Evolutionary conservation across 2,888 invertebrate species (phyloP), one percentile per base, ranked within the genome.

Genomic region (Parnassius smintheus): DNA sequence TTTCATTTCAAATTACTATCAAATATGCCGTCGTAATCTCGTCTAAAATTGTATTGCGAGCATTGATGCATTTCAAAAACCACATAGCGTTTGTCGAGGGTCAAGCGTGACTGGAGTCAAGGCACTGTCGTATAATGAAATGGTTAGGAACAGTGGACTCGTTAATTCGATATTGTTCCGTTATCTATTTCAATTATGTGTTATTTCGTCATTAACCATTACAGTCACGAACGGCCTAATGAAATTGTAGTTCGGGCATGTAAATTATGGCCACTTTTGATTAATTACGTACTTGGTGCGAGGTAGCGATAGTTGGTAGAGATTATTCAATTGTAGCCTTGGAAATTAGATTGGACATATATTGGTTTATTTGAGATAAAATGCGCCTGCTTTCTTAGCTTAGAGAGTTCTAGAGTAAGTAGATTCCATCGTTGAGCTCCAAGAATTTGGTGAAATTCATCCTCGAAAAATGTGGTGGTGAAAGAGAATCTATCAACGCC

Each of bases 131-230:
- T 77, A 56, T 76, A 76, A 77, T 77, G 76, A 74, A 77, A 77
- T 71, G 73, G 69, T 70, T 65, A 66, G 67, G 68, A 69, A 66
- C 69, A 71, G 69, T 65, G 71, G 67, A 66, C 71, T 62, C 69
- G 70, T 67, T 74, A 75, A 76, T 80, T 72, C 73, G 76, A 78
- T 83, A 83, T 78, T 80, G 81, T 84, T 82, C 78, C 78, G 79
- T 82, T 86, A 87, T 85, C 82, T 86, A 85, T 88, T 86, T 85
- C 82, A 87, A 86, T 89, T 85, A 88, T 81, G 73, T 80, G 77
- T 83, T 80, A 83, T 87, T 89, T 84, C 73, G 78, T 84, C 76
- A 85, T 85, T 78, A 79, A 72, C 73, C 64, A 66, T 68, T 75
- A 70, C 69, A 78, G 86, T 88, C 89, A 89, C 89, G 89, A 88